Percentiles rank a stretch among this genome's conserved stretches.
Conservation (phyloP, 2,888 invertebrate species). For the Myathropa florea region DNA sequence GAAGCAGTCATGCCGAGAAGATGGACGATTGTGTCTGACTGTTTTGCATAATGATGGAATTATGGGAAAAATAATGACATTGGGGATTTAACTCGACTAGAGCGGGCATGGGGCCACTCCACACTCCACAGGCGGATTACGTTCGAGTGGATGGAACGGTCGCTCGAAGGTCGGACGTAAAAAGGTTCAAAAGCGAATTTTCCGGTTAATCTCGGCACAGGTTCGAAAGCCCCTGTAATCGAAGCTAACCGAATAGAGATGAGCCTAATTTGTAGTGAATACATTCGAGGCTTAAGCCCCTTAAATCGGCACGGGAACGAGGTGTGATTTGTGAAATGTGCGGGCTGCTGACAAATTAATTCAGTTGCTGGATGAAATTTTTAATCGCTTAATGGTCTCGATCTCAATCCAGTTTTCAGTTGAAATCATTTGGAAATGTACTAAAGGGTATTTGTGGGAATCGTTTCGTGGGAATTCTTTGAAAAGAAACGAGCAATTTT, state of each 20-base stretch:
- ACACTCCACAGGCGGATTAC: not conserved
- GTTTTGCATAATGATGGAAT: slow-evolving; percentile 58
- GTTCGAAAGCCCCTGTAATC: not conserved
- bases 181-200: slow-evolving; percentile 2
- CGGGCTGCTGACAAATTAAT: not conserved
- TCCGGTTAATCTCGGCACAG: not conserved
- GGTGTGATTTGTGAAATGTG: not conserved
- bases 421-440: not conserved
- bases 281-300: not conserved
- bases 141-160: not conserved
- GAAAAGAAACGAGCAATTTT: too few relatives aligned
- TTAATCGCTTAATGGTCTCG: not conserved
- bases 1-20: not conserved
- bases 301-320: not conserved
- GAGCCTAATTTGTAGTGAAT: not conserved
- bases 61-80: slow-evolving; percentile 40
- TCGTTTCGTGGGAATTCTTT: too few relatives aligned
- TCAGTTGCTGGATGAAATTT: not conserved
- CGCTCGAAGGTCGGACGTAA: not conserved
- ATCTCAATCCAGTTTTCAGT: not conserved
- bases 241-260: not conserved
- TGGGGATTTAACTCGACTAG: slow-evolving; percentile 25
- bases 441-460: too few relatives aligned
- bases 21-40: slow-evolving; percentile 38
- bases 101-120: not conserved